Conservation (phyloP, 2,797 vertebrate species). For the Neopelma chrysocephalum region DNA sequence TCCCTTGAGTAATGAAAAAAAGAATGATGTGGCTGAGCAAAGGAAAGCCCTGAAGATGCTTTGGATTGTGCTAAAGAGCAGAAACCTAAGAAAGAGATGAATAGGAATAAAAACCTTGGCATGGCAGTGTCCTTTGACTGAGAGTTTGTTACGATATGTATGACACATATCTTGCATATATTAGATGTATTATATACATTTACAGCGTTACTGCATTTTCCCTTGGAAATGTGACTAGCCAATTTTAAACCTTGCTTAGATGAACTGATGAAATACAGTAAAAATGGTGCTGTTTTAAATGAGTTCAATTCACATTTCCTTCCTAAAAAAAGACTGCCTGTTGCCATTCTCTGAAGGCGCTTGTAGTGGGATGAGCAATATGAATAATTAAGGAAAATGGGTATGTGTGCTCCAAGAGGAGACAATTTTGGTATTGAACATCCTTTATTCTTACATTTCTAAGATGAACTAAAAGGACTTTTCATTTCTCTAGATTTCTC, state of each 20-base stretch:
- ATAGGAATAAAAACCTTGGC: background rate
- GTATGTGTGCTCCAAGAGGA: conserved; percentile 54
- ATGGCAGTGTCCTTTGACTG: background rate
- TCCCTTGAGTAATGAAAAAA: background rate
- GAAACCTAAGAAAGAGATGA: background rate
- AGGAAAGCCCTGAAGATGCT: background rate
- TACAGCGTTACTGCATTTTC: background rate
- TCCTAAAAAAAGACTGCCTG: conserved; percentile 31
- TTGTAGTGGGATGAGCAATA: conserved; percentile 54
- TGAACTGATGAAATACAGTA: conserved; percentile 12
- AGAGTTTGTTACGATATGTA: background rate
- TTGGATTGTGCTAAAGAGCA: background rate
- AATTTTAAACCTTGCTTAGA: conserved; percentile 14
- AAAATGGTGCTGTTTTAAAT: conserved; percentile 34
- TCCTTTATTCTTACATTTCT: conserved; percentile 61
- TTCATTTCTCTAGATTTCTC: conserved; percentile 59
- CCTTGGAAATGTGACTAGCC: conserved; percentile 5
- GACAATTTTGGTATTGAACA: conserved; percentile 68
- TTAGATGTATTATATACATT: background rate
- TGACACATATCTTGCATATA: background rate
- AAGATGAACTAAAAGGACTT: conserved; percentile 64
- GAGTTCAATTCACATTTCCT: conserved; percentile 20
- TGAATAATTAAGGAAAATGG: conserved; percentile 52
- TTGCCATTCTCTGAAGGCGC: conserved; percentile 51
- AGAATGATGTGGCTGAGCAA: background rate